Percentiles rank a stretch among this genome's conserved stretches.
Conservation (phyloP, 2,113 vertebrate species). For the Calyptommatus sinebrachiatus region DNA sequence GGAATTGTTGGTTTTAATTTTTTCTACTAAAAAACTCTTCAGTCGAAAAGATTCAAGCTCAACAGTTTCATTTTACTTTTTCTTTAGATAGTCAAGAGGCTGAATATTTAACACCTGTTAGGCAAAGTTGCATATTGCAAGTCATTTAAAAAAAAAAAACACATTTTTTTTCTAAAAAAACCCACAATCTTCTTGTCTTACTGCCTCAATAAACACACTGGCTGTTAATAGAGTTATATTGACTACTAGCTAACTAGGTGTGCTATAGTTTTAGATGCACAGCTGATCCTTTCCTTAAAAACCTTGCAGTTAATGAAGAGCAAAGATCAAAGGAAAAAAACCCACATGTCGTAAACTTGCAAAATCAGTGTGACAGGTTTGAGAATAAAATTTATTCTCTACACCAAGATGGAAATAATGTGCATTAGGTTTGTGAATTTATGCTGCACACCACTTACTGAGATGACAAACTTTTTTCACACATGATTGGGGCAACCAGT, state of each 20-base stretch:
- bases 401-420: too few species aligned
- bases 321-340: not conserved
- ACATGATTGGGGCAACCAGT: too few species aligned
- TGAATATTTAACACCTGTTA: not conserved
- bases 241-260: not conserved
- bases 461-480: too few species aligned
- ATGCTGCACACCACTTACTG: too few species aligned
- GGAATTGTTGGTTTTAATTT: not conserved
- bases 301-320: not conserved
- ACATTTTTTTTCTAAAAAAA: not conserved
- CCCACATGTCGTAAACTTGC: not conserved
- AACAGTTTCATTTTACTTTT: not conserved
- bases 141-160: not conserved
- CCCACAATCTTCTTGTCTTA: not conserved
- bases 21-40: not conserved
- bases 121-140: not conserved
- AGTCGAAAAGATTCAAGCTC: not conserved
- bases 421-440: too few species aligned
- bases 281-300: not conserved
- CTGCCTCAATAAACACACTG: too few species aligned
- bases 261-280: not conserved
- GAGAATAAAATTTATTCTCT: not conserved
- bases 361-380: not conserved
- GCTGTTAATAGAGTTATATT: not conserved
- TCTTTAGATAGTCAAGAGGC: not conserved